Evolutionary conservation across 2,888 invertebrate species (phyloP).

Genomic region (Callyntrura sp.): DNA sequence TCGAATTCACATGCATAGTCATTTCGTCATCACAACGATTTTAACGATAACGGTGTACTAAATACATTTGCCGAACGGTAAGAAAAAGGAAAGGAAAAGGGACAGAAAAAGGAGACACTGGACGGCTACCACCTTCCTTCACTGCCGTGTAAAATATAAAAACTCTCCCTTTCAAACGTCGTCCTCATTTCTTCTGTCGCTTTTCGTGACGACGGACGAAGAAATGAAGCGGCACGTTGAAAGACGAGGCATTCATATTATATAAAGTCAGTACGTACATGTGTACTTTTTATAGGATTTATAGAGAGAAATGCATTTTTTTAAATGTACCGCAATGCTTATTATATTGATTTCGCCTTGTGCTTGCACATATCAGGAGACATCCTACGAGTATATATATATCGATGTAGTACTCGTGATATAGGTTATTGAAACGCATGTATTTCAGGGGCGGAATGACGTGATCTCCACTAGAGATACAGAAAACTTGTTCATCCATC

Average conservation of each 20-base stretch:
- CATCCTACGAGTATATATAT: conserved; percentile 5
- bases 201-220: conserved; percentile 71
- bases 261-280: neutral
- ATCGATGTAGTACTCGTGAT: conserved; percentile 22
- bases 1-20: conserved; percentile 29
- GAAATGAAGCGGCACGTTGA: conserved; percentile 74
- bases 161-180: conserved; percentile 67
- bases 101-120: neutral
- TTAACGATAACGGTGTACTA: conserved; percentile 33
- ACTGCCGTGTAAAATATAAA: neutral
- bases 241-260: conserved; percentile 18
- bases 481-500: conserved; percentile 84
- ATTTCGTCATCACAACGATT: conserved; percentile 26
- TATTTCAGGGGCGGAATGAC: conserved; percentile 82
- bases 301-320: neutral
- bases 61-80: neutral
- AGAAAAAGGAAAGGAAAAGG: neutral
- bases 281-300: neutral
- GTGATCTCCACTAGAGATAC: conserved; percentile 84
- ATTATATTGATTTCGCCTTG: conserved; percentile 1
- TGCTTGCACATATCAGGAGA: neutral
- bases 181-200: conserved; percentile 38
- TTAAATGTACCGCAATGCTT: neutral
- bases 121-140: conserved; percentile 11
- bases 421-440: conserved; percentile 78